phyloP scores from a whole-genome alignment of 2,888 invertebrate species.

The Perithous albicinctus region DNA sequence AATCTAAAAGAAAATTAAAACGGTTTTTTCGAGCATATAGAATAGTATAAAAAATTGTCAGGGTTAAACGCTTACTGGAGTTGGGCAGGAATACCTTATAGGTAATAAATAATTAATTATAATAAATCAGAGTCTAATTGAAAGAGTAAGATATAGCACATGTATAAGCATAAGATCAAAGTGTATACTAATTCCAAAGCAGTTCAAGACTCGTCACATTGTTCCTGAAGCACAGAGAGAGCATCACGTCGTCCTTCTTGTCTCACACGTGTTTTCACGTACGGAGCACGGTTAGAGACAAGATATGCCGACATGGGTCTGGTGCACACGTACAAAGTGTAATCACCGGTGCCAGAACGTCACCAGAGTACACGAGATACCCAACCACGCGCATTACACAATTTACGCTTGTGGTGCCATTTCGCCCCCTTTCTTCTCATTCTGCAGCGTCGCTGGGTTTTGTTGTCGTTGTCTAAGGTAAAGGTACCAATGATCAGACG shows the following conservation, averaged over 20 bases:
- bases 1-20: no score
- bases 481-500: no score
- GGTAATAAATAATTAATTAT: neutral
- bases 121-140: neutral
- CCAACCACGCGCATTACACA: slow-evolving; percentile 52
- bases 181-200: neutral
- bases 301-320: slow-evolving; percentile 16
- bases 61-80: no score
- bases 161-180: neutral
- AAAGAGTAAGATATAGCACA: neutral
- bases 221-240: slow-evolving; percentile 2
- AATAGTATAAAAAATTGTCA: no score
- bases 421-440: neutral
- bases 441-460: neutral
- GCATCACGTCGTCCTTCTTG: slow-evolving; percentile 33
- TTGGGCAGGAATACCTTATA: no score
- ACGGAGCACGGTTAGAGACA: slow-evolving; percentile 38
- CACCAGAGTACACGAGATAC: slow-evolving; percentile 41
- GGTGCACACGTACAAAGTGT: slow-evolving; percentile 35
- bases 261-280: slow-evolving; percentile 59
- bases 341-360: slow-evolving; percentile 54
- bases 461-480: no score
- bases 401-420: slow-evolving; percentile 5
- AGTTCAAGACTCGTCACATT: neutral
- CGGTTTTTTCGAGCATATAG: no score